Percentiles rank a stretch among this genome's conserved stretches.
phyloP scores from a whole-genome alignment of 2,888 invertebrate species.

The Drosophila austrosaltans region DNA sequence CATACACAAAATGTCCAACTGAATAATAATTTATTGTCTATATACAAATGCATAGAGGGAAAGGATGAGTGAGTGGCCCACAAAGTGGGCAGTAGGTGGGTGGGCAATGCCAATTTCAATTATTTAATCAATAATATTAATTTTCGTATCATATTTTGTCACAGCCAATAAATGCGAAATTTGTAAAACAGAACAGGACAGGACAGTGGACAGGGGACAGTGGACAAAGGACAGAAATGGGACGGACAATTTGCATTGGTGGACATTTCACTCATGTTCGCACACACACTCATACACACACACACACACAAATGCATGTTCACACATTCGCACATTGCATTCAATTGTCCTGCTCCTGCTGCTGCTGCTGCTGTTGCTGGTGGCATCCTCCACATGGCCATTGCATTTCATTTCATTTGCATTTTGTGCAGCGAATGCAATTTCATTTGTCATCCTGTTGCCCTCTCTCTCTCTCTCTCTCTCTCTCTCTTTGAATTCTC shows the following conservation, averaged over 20 bases:
- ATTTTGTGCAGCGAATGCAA: conserved; percentile 77
- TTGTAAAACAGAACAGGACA: conserved; percentile 66
- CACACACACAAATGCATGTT: conserved; percentile 55
- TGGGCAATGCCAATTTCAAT: conserved; percentile 82
- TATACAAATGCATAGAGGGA: background rate
- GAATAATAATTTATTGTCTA: conserved; percentile 25
- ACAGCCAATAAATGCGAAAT: conserved; percentile 83
- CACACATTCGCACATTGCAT: conserved; percentile 64
- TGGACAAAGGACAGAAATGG: conserved; percentile 11
- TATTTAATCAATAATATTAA: conserved; percentile 84
- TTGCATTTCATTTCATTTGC: conserved; percentile 78
- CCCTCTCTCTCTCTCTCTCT: background rate
- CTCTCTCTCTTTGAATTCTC: conserved; percentile 14
- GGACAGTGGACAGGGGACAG: conserved; percentile 38
- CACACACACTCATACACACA: conserved; percentile 31
- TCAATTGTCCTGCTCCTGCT: conserved; percentile 52
- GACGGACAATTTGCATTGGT: conserved; percentile 27
- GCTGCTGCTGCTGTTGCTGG: conserved; percentile 19
- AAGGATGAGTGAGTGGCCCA: background rate
- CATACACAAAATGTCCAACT: conserved; percentile 25
- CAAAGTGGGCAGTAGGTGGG: conserved; percentile 23
- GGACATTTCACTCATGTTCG: conserved; percentile 70
- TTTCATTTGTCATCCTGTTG: conserved; percentile 66
- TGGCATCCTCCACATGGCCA: conserved; percentile 31
- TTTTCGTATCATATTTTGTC: conserved; percentile 84